Evolutionary conservation across 2,888 invertebrate genomes (phyloP).

Genomic region (Antheraea yamamai): DNA sequence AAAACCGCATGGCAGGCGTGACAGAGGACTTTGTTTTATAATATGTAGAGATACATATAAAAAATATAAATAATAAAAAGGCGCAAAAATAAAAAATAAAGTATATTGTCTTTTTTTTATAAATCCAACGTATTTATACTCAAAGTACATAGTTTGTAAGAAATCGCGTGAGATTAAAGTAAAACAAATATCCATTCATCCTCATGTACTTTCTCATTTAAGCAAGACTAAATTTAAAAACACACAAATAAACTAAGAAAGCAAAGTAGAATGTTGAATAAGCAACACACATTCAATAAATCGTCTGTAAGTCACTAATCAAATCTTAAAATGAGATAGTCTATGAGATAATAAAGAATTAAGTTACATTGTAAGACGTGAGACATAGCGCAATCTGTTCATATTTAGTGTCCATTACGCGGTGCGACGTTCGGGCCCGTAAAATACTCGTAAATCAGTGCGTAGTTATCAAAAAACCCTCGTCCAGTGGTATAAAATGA

Average conservation of each 20-base stretch:
- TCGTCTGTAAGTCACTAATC: constrained; percentile 13
- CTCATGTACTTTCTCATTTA: too few species aligned
- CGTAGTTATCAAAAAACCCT: constrained; percentile 44
- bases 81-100: too few species aligned
- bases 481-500: constrained; percentile 37
- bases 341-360: constrained; percentile 11
- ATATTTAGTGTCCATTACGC: constrained; percentile 35
- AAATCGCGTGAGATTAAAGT: too few species aligned
- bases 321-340: constrained; percentile 3
- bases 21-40: too few species aligned
- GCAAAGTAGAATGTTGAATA: neutral
- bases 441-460: constrained; percentile 45
- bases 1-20: too few species aligned
- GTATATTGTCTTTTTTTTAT: too few species aligned
- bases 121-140: too few species aligned
- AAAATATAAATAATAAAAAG: too few species aligned
- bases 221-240: too few species aligned
- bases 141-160: too few species aligned
- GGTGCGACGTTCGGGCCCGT: constrained; percentile 27
- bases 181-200: too few species aligned
- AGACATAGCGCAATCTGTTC: constrained; percentile 20
- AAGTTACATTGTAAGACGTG: constrained; percentile 13
- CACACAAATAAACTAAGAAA: neutral
- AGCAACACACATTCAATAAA: neutral
- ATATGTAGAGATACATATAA: too few species aligned